Percentiles rank a stretch among this genome's conserved stretches.
phyloP scores from a whole-genome alignment of 2,113 vertebrate species.

The Prionailurus viverrinus region DNA sequence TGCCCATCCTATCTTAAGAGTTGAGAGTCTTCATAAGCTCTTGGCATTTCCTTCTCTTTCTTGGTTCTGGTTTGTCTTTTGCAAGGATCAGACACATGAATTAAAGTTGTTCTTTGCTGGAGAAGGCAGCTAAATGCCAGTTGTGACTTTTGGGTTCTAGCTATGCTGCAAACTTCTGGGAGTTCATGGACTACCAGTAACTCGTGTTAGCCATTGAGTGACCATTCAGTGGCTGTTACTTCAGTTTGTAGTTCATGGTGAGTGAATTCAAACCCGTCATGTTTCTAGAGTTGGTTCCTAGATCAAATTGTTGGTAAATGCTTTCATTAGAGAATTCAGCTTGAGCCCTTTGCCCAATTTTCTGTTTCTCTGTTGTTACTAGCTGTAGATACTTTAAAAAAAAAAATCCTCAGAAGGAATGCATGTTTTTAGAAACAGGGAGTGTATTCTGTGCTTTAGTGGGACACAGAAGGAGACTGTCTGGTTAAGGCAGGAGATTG shows the following conservation, averaged over 20 bases:
- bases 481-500: slow-evolving; percentile 66
- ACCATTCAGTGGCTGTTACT: not conserved
- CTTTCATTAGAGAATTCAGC: slow-evolving; percentile 56
- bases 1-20: not conserved
- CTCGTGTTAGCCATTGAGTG: slow-evolving; percentile 32
- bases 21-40: slow-evolving; percentile 28
- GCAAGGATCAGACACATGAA: not conserved
- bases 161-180: not conserved
- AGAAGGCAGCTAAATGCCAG: slow-evolving; percentile 34
- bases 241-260: not conserved
- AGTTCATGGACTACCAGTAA: slow-evolving; percentile 33
- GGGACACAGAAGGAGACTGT: slow-evolving; percentile 69
- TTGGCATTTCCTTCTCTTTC: slow-evolving; percentile 45
- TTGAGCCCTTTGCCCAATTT: slow-evolving; percentile 1
- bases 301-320: not conserved
- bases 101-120: slow-evolving; percentile 12
- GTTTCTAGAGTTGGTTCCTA: slow-evolving; percentile 59
- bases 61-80: not conserved
- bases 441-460: slow-evolving; percentile 59
- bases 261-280: slow-evolving; percentile 24
- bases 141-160: slow-evolving; percentile 6
- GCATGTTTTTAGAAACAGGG: slow-evolving; percentile 61
- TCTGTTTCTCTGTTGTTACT: slow-evolving; percentile 43
- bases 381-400: not conserved
- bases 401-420: not conserved